These are phyloP conservation scores for Zaprionus taronus DNA, from an alignment of 1,140 invertebrate species.

Conservation along the genomic window DNA sequence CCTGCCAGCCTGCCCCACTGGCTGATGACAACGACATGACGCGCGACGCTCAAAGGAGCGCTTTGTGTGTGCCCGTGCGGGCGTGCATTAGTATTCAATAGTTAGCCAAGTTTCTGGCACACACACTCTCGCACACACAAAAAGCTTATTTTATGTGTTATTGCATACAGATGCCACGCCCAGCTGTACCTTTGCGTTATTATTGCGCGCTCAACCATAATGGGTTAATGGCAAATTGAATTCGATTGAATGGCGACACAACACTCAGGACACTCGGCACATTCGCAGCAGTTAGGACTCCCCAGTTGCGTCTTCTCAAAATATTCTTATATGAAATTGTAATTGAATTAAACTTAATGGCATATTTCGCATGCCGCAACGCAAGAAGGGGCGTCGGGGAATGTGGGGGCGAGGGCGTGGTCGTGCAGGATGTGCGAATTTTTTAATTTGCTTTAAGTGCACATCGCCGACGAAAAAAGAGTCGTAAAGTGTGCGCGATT, in stretches of 20 bases:
- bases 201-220: constrained; percentile 76
- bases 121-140: constrained; percentile 10
- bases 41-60: constrained; percentile 58
- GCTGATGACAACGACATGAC: constrained; percentile 44
- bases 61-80: constrained; percentile 65
- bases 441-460: constrained; percentile 76
- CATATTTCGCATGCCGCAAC: constrained; percentile 70
- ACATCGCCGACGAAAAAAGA: constrained; percentile 47
- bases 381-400: neutral
- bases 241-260: constrained; percentile 62
- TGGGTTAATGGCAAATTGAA: constrained; percentile 83
- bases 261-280: too few species aligned
- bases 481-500: constrained; percentile 66
- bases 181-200: constrained; percentile 52
- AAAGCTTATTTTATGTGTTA: constrained; percentile 71
- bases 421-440: constrained; percentile 44
- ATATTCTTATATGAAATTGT: constrained; percentile 71
- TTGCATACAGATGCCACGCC: constrained; percentile 65
- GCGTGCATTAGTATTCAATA: constrained; percentile 76
- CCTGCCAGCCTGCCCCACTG: constrained; percentile 2
- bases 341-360: constrained; percentile 83
- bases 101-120: constrained; percentile 55
- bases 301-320: constrained; percentile 45
- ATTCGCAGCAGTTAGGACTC: neutral
- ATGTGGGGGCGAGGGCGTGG: constrained; percentile 29